These are phyloP conservation scores for Campoplex nolae DNA, from an alignment of 2,888 invertebrate species.

Conservation along the genomic window DNA sequence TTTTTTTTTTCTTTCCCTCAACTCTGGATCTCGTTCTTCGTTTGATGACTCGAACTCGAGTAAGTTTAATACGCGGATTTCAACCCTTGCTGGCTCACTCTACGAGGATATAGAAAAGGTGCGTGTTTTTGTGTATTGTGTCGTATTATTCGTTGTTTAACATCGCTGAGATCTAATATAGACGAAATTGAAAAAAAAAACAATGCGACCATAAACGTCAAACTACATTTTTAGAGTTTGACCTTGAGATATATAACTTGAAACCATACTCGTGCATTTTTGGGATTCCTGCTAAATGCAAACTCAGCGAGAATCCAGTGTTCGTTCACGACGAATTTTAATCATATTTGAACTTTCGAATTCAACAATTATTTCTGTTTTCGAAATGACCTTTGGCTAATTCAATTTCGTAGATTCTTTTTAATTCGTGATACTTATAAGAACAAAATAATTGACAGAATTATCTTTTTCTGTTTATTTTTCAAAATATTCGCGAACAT, in stretches of 20 bases:
- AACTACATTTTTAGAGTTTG: not conserved
- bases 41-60: conserved; percentile 40
- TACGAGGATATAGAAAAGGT: conserved; percentile 55
- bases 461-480: too few relatives aligned
- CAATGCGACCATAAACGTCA: not conserved
- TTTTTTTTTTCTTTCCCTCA: conserved; percentile 4
- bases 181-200: not conserved
- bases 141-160: conserved; percentile 38
- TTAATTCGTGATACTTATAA: not conserved
- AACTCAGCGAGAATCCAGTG: too few relatives aligned
- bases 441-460: too few relatives aligned
- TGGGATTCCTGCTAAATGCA: not conserved
- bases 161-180: not conserved
- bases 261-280: not conserved
- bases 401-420: not conserved
- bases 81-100: conserved; percentile 28
- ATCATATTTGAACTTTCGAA: not conserved
- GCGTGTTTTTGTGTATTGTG: conserved; percentile 38
- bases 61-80: conserved; percentile 59
- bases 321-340: not conserved
- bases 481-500: not conserved
- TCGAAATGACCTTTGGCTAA: not conserved
- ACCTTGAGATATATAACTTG: not conserved
- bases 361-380: not conserved
- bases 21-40: conserved; percentile 23